Percentiles rank a stretch among this genome's conserved stretches.
Conservation (phyloP, 35 echinoderm and acorn worm species). For the Antedon bifida region DNA sequence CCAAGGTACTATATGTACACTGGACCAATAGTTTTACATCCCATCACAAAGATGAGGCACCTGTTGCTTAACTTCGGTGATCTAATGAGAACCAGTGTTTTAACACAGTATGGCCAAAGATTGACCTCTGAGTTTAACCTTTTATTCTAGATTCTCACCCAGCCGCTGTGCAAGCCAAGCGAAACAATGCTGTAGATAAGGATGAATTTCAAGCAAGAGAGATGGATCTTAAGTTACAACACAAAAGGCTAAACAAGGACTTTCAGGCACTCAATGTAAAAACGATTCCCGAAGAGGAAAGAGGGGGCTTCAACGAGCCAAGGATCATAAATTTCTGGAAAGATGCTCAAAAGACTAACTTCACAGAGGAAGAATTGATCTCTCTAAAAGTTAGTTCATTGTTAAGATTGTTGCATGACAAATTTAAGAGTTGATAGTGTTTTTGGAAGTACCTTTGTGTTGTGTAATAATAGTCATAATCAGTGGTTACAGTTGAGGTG, state of each 20-base stretch:
- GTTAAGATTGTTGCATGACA: neutral
- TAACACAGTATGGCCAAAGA: no score
- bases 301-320: conserved; percentile 48
- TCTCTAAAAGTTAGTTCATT: conserved; percentile 22
- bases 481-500: no score
- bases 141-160: no score
- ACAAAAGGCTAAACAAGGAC: conserved; percentile 39
- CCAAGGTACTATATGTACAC: no score
- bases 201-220: conserved; percentile 14
- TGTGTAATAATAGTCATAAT: no score
- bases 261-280: conserved; percentile 48
- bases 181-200: neutral
- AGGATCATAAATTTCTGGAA: conserved; percentile 61
- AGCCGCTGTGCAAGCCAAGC: neutral
- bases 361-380: conserved; percentile 49
- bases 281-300: conserved; percentile 37
- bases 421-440: no score
- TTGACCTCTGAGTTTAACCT: no score
- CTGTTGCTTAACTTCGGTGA: no score
- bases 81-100: no score
- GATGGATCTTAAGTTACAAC: conserved; percentile 67
- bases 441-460: no score
- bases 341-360: conserved; percentile 51
- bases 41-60: no score
- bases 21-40: no score